phyloP scores from a whole-genome alignment of 2,888 invertebrate genomes.

The Serrognathus titanus region DNA sequence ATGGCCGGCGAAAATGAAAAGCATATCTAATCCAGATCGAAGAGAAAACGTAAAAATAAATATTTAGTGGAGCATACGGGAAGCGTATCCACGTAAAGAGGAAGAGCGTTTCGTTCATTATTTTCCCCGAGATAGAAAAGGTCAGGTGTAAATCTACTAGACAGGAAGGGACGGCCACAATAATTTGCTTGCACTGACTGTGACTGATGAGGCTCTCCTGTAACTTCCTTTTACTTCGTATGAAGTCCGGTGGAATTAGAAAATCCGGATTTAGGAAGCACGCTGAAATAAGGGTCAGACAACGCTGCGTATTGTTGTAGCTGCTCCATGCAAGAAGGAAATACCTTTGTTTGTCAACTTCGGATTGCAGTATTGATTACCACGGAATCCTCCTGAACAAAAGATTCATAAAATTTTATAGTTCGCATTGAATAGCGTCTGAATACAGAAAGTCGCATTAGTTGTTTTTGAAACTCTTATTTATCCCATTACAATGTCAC shows the following conservation, averaged over 20 bases:
- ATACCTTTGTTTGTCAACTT: not conserved
- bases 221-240: constrained; percentile 31
- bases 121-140: constrained; percentile 31
- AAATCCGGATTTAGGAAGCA: constrained; percentile 28
- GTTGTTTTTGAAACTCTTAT: no score
- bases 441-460: no score
- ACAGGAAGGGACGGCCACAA: constrained; percentile 38
- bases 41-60: not conserved
- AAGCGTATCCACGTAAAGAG: not conserved
- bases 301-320: constrained; percentile 10
- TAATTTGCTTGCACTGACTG: constrained; percentile 39
- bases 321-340: not conserved
- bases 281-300: constrained; percentile 23
- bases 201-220: constrained; percentile 38
- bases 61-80: not conserved
- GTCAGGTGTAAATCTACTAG: constrained; percentile 38
- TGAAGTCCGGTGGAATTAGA: constrained; percentile 29
- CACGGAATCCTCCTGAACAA: not conserved
- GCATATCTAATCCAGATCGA: no score
- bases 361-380: not conserved
- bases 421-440: not conserved
- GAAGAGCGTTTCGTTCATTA: constrained; percentile 17
- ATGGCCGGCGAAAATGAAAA: no score
- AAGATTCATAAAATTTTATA: not conserved
- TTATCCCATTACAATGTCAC: no score